phyloP scores from a whole-genome alignment of 1,140 invertebrate genomes.

The Akabosia matsudoensis region DNA sequence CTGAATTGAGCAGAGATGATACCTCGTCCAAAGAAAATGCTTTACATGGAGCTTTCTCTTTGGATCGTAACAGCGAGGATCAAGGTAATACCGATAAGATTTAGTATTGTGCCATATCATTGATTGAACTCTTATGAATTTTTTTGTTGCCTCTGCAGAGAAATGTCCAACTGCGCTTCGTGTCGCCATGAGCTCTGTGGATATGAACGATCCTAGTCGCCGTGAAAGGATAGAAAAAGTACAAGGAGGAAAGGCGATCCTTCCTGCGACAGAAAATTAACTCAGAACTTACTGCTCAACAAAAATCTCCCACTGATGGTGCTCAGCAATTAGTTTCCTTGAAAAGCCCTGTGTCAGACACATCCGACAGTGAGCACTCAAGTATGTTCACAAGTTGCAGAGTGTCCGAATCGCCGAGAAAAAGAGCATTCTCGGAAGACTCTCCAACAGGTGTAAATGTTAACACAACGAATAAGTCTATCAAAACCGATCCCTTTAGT shows the following conservation, averaged over 20 bases:
- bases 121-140: background rate
- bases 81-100: background rate
- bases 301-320: conserved; percentile 35
- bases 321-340: background rate
- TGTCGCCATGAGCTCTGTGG: conserved; percentile 51
- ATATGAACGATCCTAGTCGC: conserved; percentile 58
- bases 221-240: conserved; percentile 79
- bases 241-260: conserved; percentile 83
- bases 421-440: conserved; percentile 45
- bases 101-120: background rate
- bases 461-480: conserved; percentile 42
- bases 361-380: background rate
- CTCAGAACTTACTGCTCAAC: conserved; percentile 64
- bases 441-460: conserved; percentile 4
- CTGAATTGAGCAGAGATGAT: conserved; percentile 43
- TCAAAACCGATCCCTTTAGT: conserved; percentile 38
- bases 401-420: conserved; percentile 39
- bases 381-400: background rate
- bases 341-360: background rate
- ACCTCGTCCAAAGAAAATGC: conserved; percentile 16
- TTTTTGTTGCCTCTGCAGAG: conserved; percentile 31
- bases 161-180: conserved; percentile 39
- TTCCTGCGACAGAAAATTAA: conserved; percentile 81
- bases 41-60: background rate
- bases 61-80: background rate